Evolutionary conservation across 2,888 invertebrate species (phyloP).

Genomic region (Cephus runcator): DNA sequence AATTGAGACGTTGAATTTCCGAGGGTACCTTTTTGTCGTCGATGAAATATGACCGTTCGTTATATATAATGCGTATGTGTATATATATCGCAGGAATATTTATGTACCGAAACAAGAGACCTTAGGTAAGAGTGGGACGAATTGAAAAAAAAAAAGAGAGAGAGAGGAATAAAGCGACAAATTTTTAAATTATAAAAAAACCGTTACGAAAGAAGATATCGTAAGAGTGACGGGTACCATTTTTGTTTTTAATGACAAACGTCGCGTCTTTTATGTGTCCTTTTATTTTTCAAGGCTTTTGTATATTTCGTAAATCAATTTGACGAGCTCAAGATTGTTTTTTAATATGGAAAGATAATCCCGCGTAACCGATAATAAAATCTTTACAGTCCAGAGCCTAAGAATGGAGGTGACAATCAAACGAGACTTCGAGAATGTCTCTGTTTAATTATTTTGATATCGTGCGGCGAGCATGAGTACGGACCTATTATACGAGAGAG

Average conservation of each 20-base stretch:
- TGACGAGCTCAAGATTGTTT: neutral
- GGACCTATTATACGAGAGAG: neutral
- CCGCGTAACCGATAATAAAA: neutral
- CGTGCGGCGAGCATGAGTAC: neutral
- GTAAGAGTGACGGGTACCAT: neutral
- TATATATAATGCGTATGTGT: conserved; percentile 19
- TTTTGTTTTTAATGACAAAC: neutral
- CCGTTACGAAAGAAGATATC: conserved; percentile 2
- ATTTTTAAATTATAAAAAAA: conserved; percentile 11
- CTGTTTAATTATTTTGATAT: neutral
- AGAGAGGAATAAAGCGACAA: neutral
- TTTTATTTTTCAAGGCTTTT: neutral
- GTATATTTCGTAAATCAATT: neutral
- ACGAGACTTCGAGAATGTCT: neutral
- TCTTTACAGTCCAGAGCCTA: neutral
- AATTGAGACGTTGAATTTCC: conserved; percentile 58
- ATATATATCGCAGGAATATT: conserved; percentile 35
- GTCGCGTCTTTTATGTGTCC: neutral
- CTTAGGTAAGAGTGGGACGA: too few relatives aligned
- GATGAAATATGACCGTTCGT: conserved; percentile 51
- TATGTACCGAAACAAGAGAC: conserved; percentile 35
- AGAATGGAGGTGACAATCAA: neutral
- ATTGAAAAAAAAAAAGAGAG: too few relatives aligned
- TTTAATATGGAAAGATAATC: neutral
- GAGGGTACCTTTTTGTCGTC: conserved; percentile 33